phyloP scores from a whole-genome alignment of 2,797 vertebrate species.

The Malacoctenus gilli region DNA sequence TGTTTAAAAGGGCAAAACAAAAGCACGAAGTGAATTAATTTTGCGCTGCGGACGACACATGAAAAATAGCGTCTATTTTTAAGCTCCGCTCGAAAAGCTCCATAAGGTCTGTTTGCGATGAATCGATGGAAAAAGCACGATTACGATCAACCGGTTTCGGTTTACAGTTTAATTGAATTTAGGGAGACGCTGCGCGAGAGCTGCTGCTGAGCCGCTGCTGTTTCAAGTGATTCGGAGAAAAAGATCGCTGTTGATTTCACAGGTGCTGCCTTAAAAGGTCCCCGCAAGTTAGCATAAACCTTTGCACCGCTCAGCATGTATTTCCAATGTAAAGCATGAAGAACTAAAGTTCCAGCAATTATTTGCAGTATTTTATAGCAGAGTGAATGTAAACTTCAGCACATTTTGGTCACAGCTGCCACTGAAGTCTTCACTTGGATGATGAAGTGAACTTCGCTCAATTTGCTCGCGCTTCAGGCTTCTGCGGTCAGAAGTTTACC shows the following conservation, averaged over 20 bases:
- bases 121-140: slow-evolving; percentile 4
- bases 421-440: too few relatives aligned
- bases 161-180: slow-evolving; percentile 53
- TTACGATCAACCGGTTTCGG: slow-evolving; percentile 32
- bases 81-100: neutral
- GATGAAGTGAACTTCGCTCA: too few relatives aligned
- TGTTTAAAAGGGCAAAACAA: too few relatives aligned
- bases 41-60: too few relatives aligned
- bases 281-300: slow-evolving; percentile 28
- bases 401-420: too few relatives aligned
- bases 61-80: too few relatives aligned
- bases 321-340: slow-evolving; percentile 22
- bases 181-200: slow-evolving; percentile 21
- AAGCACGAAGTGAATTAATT: too few relatives aligned
- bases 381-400: too few relatives aligned
- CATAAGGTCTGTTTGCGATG: neutral
- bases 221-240: slow-evolving; percentile 35
- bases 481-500: too few relatives aligned
- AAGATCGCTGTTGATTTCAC: slow-evolving; percentile 34
- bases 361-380: too few relatives aligned
- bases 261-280: slow-evolving; percentile 27
- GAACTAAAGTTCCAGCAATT: too few relatives aligned
- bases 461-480: too few relatives aligned
- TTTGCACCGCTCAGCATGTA: slow-evolving; percentile 39
- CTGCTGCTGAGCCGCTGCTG: slow-evolving; percentile 27